A percentile compares a stretch with the other conserved stretches of the same genome.
Evolutionary conservation across 2,888 invertebrate species (phyloP).

Genomic region (Melanostoma mellinum): DNA sequence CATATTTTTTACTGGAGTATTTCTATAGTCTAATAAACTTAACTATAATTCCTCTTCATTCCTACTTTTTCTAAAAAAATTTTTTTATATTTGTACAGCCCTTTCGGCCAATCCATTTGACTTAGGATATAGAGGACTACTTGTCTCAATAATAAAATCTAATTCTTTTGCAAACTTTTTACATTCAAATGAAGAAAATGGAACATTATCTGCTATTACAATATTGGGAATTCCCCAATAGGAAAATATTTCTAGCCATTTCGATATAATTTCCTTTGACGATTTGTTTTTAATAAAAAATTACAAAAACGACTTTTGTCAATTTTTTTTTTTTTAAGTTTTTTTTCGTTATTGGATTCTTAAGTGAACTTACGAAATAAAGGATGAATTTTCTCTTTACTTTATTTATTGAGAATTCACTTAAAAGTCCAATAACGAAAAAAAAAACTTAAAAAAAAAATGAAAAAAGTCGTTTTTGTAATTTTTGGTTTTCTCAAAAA

Average conservation of each 20-base stretch:
- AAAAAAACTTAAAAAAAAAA: no score
- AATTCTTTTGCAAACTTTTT: slow-evolving; percentile 5
- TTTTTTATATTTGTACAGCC: slow-evolving; percentile 12
- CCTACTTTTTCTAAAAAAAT: no score
- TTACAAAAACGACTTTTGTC: no score
- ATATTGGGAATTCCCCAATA: slow-evolving; percentile 20
- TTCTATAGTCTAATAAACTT: slow-evolving; percentile 31
- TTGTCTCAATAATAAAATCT: slow-evolving; percentile 28
- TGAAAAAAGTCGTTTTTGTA: no score
- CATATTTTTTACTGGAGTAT: slow-evolving; percentile 30
- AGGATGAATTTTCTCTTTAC: no score
- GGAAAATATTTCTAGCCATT: slow-evolving; percentile 34
- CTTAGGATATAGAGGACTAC: slow-evolving; percentile 21
- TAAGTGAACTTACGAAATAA: no score
- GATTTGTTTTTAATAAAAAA: slow-evolving; percentile 34
- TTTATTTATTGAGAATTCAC: no score
- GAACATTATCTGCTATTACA: slow-evolving; percentile 16
- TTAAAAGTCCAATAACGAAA: no score
- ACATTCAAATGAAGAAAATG: slow-evolving; percentile 19
- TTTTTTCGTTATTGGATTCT: no score
- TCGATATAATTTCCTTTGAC: slow-evolving; percentile 30
- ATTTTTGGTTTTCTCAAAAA: no score
- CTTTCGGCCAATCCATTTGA: slow-evolving; percentile 31
- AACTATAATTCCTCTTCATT: slow-evolving; percentile 22
- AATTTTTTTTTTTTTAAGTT: no score